Conservation (phyloP, 1,140 invertebrate genomes). For the Trinorchestia longiramus region DNA sequence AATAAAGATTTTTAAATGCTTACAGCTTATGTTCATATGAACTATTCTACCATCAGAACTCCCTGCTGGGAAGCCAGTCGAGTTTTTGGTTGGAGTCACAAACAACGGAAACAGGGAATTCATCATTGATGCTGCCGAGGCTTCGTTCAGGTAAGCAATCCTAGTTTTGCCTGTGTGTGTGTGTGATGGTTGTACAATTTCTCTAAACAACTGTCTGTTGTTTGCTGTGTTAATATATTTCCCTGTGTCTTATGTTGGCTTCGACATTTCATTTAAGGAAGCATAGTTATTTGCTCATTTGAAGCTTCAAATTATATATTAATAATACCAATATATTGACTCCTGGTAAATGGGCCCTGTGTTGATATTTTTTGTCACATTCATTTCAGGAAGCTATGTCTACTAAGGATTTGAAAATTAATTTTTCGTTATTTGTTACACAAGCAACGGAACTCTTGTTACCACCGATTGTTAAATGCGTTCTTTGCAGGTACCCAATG, state of each 20-base stretch:
- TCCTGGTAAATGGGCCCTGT: too few relatives aligned
- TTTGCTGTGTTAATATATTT: not conserved
- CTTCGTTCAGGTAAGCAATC: constrained; percentile 83
- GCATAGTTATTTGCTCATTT: too few relatives aligned
- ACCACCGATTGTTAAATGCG: not conserved
- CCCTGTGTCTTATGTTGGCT: too few relatives aligned
- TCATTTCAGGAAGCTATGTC: too few relatives aligned
- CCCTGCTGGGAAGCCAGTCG: constrained; percentile 90
- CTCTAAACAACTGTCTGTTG: not conserved
- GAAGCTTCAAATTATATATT: too few relatives aligned
- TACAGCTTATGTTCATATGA: not conserved
- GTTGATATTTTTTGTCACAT: too few relatives aligned
- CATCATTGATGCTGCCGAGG: constrained; percentile 91
- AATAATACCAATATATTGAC: too few relatives aligned
- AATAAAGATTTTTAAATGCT: not conserved
- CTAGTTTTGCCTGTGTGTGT: not conserved
- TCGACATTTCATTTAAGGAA: too few relatives aligned
- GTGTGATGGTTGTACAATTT: too few relatives aligned
- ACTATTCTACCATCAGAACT: constrained; percentile 77
- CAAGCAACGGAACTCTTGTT: too few relatives aligned
- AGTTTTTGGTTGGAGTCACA: constrained; percentile 95
- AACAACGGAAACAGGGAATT: constrained; percentile 95
- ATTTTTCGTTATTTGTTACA: too few relatives aligned
- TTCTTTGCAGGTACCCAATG: constrained; percentile 77
- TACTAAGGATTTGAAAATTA: too few relatives aligned